Conservation (phyloP, 2,888 invertebrate genomes). For the Neoascia interrupta region DNA sequence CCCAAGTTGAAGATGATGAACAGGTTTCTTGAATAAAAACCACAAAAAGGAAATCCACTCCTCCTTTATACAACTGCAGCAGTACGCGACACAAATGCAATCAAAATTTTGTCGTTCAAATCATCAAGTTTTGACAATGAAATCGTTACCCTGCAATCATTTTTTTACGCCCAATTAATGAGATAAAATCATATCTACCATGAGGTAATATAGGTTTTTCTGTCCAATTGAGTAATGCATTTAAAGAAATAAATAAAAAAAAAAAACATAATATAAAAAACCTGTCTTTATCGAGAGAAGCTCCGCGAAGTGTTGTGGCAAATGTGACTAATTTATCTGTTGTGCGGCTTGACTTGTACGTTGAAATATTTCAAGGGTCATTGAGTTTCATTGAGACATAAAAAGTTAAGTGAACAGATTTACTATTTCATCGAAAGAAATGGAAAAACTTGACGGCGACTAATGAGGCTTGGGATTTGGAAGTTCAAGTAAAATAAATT, state of each 20-base stretch:
- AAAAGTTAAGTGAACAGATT: neutral
- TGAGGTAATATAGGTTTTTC: constrained; percentile 22
- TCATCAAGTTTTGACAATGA: no score
- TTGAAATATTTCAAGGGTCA: constrained; percentile 38
- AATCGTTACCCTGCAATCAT: no score
- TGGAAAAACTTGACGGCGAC: constrained; percentile 1
- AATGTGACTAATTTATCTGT: constrained; percentile 40
- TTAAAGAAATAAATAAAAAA: neutral
- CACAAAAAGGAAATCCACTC: neutral
- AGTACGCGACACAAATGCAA: constrained; percentile 4
- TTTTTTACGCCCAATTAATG: no score
- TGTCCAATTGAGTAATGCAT: constrained; percentile 13
- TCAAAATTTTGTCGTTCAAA: constrained; percentile 13
- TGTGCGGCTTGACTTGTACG: constrained; percentile 8
- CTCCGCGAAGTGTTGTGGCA: neutral
- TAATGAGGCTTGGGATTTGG: constrained; percentile 31
- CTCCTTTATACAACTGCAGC: neutral
- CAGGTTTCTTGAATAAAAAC: constrained; percentile 26
- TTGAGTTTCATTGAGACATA: constrained; percentile 29
- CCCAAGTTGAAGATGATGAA: constrained; percentile 15
- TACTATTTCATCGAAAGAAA: neutral
- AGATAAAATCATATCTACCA: no score
- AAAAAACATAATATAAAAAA: neutral
- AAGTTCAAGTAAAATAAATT: constrained; percentile 2
- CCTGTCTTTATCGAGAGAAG: neutral